Evolutionary conservation across 2,113 vertebrate genomes (phyloP), one percentile per base, ranked within the genome.

Genomic region (Strigops habroptila): DNA sequence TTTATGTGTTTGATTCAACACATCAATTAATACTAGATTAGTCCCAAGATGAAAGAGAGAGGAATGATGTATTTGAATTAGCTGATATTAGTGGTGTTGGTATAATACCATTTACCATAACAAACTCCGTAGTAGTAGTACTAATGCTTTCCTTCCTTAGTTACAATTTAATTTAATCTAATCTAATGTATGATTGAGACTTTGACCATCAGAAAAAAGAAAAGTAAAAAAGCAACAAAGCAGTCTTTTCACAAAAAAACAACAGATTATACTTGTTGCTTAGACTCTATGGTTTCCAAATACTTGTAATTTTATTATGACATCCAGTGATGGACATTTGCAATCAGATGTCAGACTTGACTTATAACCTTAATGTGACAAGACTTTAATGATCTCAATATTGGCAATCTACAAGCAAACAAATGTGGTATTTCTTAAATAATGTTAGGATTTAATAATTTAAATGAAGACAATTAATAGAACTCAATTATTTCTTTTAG

Each of bases 211-310:
- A 75, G 28, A 65, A 30, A 53, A 71, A 35, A 28, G 39, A 6
- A 24, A 67, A 67, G 6, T 14, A 18, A 22, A 21, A 41, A 3
- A 0, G 1, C 5, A 52, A 5, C 1, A 41, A 48, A 30, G 1
- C 2, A 59, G 4, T 21, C 5, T 82, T 65, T 55, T 30, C 35
- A 44, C 4, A 55, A 57, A 75, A 51, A 52, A 24, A 30, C 35
- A 9, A 0, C 0, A 55, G 4, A 8, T 89, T 76, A 68, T 10
- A 23, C 2, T 35, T 4, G 0, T 78, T 52, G 4, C 12, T 93
- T 65, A 62, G 2, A 46, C 13, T 9, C 14, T 46, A 5, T 19
- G 5, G 7, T 51, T 91, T 78, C 24, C 44, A 91, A 81, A 83
- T 44, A 65, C 8, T 53, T 65, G 44, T 28, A 62, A 74, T 86